Conservation (phyloP, 2,888 invertebrate genomes). For the Drosophila niveifrons region DNA sequence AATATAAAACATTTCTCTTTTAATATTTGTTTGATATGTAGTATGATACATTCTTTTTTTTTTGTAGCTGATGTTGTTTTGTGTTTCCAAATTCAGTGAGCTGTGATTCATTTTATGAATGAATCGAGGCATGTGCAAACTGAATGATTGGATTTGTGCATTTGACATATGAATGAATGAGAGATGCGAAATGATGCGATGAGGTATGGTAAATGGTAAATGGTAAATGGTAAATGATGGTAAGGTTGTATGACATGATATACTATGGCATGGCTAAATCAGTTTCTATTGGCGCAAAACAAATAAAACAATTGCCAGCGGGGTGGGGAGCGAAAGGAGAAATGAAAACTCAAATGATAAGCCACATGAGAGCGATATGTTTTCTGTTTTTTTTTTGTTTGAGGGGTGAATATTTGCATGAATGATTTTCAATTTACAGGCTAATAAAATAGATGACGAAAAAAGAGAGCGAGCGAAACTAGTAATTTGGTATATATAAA, state of each 20-base stretch:
- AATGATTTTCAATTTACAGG: slow-evolving; percentile 43
- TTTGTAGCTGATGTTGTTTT: slow-evolving; percentile 8
- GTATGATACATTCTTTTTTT: slow-evolving; percentile 7
- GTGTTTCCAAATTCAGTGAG: slow-evolving; percentile 49
- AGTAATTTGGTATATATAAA: slow-evolving; percentile 12
- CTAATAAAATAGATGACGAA: slow-evolving; percentile 43
- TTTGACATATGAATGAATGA: slow-evolving; percentile 35
- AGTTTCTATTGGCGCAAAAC: slow-evolving; percentile 36
- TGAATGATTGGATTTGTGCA: slow-evolving; percentile 64
- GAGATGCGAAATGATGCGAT: background rate
- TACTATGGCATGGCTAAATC: slow-evolving; percentile 34
- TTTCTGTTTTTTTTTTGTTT: background rate
- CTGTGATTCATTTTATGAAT: slow-evolving; percentile 48
- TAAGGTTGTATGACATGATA: slow-evolving; percentile 9
- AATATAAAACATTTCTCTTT: slow-evolving; percentile 10
- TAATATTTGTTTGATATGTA: background rate
- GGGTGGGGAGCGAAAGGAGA: background rate
- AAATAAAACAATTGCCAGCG: slow-evolving; percentile 34
- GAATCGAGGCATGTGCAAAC: slow-evolving; percentile 46
- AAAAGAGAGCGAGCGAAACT: background rate
- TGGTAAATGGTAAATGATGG: slow-evolving; percentile 13
- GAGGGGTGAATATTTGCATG: slow-evolving; percentile 31
- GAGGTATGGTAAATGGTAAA: slow-evolving; percentile 7
- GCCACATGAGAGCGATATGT: slow-evolving; percentile 20
- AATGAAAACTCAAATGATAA: slow-evolving; percentile 44